A percentile compares a stretch with the other conserved stretches of the same genome.
Conservation (phyloP, 2,797 vertebrate genomes). For the Trematomus bernacchii region DNA sequence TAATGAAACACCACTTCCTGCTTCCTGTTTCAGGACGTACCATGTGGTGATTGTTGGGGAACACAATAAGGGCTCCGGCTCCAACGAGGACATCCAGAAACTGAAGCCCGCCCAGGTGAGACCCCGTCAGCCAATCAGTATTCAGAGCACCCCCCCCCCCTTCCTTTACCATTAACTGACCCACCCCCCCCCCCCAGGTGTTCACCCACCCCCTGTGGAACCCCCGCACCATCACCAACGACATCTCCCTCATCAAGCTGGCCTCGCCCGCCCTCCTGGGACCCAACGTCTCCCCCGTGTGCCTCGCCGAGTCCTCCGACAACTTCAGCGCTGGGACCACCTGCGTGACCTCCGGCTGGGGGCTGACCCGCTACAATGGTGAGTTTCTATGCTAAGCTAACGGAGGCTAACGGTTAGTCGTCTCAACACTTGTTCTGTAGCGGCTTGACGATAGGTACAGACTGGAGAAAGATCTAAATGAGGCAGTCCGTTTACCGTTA, state of each 20-base stretch:
- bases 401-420: no score
- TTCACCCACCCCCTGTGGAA: constrained; percentile 87
- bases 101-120: constrained; percentile 83
- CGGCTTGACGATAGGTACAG: no score
- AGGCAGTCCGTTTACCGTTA: no score
- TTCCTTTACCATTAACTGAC: no score
- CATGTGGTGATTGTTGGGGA: constrained; percentile 88
- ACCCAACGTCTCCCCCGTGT: constrained; percentile 81
- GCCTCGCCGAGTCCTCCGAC: constrained; percentile 74
- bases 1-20: not conserved
- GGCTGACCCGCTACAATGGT: constrained; percentile 82
- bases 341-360: constrained; percentile 86
- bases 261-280: constrained; percentile 74
- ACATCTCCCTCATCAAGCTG: constrained; percentile 90
- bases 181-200: constrained; percentile 79
- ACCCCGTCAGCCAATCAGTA: no score
- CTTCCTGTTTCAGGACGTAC: constrained; percentile 73
- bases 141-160: no score
- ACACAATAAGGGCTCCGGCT: constrained; percentile 74
- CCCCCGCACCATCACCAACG: constrained; percentile 82
- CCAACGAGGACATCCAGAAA: constrained; percentile 79
- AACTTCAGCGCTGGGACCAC: constrained; percentile 76
- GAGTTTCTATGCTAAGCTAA: not conserved
- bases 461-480: no score
- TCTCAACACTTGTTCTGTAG: no score